Conservation (phyloP, 2,888 invertebrate species). For the Hirtodrosophila trivittata region DNA sequence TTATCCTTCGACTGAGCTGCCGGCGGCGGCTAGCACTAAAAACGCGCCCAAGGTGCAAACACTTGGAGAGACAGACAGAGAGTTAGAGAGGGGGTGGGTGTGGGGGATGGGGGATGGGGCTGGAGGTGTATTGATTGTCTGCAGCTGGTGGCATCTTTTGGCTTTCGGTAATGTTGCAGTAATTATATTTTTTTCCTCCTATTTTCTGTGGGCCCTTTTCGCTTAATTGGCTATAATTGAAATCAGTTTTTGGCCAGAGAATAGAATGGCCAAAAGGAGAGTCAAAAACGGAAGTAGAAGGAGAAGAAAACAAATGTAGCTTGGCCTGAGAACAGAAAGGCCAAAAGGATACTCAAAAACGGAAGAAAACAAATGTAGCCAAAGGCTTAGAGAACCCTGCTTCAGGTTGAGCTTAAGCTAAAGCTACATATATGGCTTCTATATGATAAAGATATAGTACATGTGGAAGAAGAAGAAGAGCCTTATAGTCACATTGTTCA, state of each 20-base stretch:
- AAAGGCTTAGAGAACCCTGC: no score
- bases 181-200: constrained; percentile 8
- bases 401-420: no score
- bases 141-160: constrained; percentile 47
- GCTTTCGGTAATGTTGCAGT: constrained; percentile 49
- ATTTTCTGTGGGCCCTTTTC: constrained; percentile 29
- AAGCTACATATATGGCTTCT: no score
- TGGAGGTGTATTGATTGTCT: constrained; percentile 42
- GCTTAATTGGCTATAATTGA: constrained; percentile 72
- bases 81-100: not conserved
- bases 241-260: constrained; percentile 36
- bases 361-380: no score
- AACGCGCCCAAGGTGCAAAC: constrained; percentile 53
- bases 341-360: no score
- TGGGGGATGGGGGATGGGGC: not conserved
- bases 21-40: constrained; percentile 26
- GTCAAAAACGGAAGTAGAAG: not conserved
- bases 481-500: no score
- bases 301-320: not conserved
- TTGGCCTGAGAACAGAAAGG: no score
- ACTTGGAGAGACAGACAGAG: not conserved
- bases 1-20: constrained; percentile 19
- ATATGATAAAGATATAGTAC: no score
- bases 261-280: no score
- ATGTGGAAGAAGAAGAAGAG: no score